Evolutionary conservation across 2,797 vertebrate species (phyloP).

Genomic region (Gymnothorax javanicus): DNA sequence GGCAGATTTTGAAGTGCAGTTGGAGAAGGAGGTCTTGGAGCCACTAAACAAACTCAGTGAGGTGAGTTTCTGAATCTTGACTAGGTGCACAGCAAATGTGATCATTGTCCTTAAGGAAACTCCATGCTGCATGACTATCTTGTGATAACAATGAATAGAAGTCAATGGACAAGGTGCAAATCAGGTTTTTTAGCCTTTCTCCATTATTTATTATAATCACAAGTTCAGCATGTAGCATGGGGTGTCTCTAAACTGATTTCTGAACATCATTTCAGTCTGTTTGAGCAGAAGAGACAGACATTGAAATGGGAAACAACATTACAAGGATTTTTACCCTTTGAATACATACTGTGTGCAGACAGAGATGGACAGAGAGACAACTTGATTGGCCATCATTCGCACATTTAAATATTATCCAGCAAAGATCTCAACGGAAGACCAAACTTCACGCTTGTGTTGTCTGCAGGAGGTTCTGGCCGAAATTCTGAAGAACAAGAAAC

Average conservation of each 20-base stretch:
- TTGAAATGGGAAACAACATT: not conserved
- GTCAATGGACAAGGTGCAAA: no score
- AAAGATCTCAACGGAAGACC: not conserved
- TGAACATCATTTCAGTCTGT: not conserved
- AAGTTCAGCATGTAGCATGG: no score
- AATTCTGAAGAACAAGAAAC: constrained; percentile 91
- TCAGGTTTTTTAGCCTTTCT: no score
- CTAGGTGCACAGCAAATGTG: not conserved
- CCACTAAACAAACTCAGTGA: constrained; percentile 92
- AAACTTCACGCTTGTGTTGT: not conserved
- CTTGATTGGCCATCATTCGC: not conserved
- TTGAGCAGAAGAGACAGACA: not conserved
- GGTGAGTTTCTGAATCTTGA: constrained; percentile 64
- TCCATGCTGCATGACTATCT: no score
- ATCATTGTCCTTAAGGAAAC: not conserved
- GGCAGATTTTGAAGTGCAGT: constrained; percentile 87
- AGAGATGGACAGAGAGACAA: not conserved
- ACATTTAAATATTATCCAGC: not conserved
- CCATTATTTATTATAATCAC: no score
- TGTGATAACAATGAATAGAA: no score
- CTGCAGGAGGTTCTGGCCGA: constrained; percentile 88
- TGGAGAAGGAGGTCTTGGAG: constrained; percentile 88
- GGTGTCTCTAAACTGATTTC: not conserved
- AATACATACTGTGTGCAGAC: not conserved
- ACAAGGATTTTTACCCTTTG: not conserved